Base-by-base conservation (phyloP, 2,797 vertebrate genomes). In the Hephaestus fuliginosus region DNA sequence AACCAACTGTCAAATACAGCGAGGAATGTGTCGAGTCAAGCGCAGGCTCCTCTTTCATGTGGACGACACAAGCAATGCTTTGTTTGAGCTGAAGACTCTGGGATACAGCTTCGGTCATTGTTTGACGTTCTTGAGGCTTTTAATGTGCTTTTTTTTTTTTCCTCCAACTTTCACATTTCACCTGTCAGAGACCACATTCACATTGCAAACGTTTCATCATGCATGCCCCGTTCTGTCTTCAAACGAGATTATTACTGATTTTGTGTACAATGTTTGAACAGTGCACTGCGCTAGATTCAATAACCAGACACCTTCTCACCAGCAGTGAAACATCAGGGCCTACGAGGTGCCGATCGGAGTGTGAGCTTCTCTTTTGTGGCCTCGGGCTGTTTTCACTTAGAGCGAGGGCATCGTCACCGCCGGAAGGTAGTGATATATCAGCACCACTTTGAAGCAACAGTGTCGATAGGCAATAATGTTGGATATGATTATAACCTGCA, bases 11-110 rank as follows among this genome's bases (percentile, higher is more conserved):
- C 87, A 87, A 76, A 85, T 36, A 44, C 61, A 48, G 65, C 3
- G 5, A 83, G 87, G 89, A 90, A 88, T 84, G 85, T 83, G 82
- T 88, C 1, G 84, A 90, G 86, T 76, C 66, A 65, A 81, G 71
- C 25, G 1, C n/a, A 8, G 36, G 75, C 65, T 81, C 55, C 2
- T 60, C 75, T 89, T 89, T 92, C 85, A 88, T 84, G 71, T 70
- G 25, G 75, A 72, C 36, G 2, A 36, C 86, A 91, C 84, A 89
- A 89, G 82, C 13, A 70, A 81, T 61, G 76, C 90, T 89, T 89
- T 90, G 85, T 91, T 83, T 65, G 61, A 60, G 51, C 25, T n/a
- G 17, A 66, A 72, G 79, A 58, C 75, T 55, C 58, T 10, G 70
- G 64, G 78, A 70, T 9, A 79, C 67, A 86, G 74, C 70, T 65